Conservation (phyloP, 2,113 vertebrate species). For the Melanerpes formicivorus region DNA sequence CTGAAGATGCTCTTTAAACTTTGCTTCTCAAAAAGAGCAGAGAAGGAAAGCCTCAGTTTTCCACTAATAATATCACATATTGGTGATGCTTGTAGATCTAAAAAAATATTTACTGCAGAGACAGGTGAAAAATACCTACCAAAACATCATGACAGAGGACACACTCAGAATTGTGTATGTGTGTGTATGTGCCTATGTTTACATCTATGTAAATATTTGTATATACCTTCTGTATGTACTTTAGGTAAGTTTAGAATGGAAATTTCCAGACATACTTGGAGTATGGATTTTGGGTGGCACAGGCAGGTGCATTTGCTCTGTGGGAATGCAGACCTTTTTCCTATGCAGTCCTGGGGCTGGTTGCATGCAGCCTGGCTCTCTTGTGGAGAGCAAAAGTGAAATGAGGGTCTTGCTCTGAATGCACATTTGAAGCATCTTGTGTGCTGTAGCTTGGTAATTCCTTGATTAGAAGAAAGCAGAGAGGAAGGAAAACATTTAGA, state of each 20-base stretch:
- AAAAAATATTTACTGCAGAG: not conserved
- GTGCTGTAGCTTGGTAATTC: not conserved
- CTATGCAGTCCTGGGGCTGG: rapidly evolving
- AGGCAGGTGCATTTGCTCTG: not conserved
- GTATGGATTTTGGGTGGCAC: not conserved
- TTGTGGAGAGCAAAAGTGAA: not conserved
- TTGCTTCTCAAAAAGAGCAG: not conserved
- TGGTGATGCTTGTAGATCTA: not conserved
- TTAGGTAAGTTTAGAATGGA: not conserved
- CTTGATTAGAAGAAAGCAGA: not conserved
- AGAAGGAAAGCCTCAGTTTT: not conserved
- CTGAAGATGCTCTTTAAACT: not conserved
- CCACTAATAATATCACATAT: not conserved
- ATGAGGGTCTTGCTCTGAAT: not conserved
- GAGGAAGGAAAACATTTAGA: not conserved
- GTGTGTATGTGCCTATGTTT: not conserved
- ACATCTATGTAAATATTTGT: too few relatives aligned
- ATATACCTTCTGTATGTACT: too few relatives aligned
- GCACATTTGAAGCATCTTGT: not conserved
- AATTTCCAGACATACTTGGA: not conserved
- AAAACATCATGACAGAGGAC: not conserved
- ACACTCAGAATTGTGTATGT: not conserved
- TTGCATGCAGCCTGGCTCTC: not conserved
- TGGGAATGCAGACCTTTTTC: not conserved
- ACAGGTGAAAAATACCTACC: not conserved